Conservation (phyloP, 2,113 vertebrate genomes). For the Eurypyga helias region DNA sequence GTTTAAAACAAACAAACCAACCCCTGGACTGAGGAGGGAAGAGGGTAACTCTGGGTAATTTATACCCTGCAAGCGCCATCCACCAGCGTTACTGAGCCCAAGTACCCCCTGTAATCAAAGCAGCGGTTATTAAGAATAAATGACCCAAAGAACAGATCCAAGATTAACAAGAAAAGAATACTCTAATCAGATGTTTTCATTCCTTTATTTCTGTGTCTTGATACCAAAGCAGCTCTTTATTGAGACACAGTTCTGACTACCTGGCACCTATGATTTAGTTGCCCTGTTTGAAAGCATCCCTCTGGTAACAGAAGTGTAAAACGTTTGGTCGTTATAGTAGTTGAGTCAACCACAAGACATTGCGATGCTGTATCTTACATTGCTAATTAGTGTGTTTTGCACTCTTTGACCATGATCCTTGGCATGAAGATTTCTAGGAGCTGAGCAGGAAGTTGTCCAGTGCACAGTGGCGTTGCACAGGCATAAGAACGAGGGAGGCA, state of each 20-base stretch:
- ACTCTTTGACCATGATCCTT: neutral
- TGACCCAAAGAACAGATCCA: neutral
- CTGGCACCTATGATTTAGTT: neutral
- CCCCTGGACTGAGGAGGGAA: neutral
- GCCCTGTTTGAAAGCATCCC: neutral
- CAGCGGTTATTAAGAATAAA: neutral
- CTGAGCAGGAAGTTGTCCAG: rapidly evolving
- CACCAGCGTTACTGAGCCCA: neutral
- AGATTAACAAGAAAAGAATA: neutral
- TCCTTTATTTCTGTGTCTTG: neutral
- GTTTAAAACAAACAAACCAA: neutral
- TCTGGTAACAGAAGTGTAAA: neutral
- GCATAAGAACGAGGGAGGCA: neutral
- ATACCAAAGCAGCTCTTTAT: neutral
- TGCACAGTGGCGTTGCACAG: rapidly evolving
- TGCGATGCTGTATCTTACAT: neutral
- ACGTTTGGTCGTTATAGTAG: neutral
- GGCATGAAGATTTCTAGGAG: rapidly evolving
- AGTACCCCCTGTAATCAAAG: neutral
- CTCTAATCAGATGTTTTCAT: neutral
- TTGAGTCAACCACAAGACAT: neutral
- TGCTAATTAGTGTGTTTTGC: neutral
- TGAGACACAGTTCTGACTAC: neutral
- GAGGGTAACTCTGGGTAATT: neutral
- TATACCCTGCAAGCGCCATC: neutral